phyloP scores from a whole-genome alignment of 2,888 invertebrate species.

The Mechanitis messenoides region DNA sequence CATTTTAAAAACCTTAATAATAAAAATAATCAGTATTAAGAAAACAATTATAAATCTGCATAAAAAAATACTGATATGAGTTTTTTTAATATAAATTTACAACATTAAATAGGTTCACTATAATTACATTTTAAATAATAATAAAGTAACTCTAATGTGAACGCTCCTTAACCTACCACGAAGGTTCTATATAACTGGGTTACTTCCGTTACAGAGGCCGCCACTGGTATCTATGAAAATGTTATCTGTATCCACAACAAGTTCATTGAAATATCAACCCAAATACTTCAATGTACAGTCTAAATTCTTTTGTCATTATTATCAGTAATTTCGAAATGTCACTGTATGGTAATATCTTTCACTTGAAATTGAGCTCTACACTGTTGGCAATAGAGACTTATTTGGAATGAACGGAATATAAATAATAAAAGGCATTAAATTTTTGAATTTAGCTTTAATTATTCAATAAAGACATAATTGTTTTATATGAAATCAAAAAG shows the following conservation, averaged over 20 bases:
- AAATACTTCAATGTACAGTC: not conserved
- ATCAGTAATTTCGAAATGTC: constrained; percentile 7
- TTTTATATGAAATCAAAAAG: too few species aligned
- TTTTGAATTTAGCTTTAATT: not conserved
- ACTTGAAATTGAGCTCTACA: constrained; percentile 3
- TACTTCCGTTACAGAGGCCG: constrained; percentile 14
- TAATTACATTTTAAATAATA: too few species aligned
- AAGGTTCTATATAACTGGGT: too few species aligned
- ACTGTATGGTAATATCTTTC: not conserved
- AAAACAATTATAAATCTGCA: too few species aligned
- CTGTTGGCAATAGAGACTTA: not conserved
- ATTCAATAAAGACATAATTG: too few species aligned
- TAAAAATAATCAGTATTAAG: too few species aligned
- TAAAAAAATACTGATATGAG: too few species aligned
- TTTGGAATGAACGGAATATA: not conserved
- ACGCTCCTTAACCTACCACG: too few species aligned
- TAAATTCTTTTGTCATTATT: constrained; percentile 1
- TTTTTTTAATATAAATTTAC: too few species aligned
- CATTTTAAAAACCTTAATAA: too few species aligned
- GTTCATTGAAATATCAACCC: constrained; percentile 6
- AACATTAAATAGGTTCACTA: too few species aligned
- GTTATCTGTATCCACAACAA: constrained; percentile 6
- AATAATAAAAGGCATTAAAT: not conserved
- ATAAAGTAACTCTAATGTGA: too few species aligned
- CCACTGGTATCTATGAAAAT: constrained; percentile 10